phyloP scores from a whole-genome alignment of 2,113 vertebrate species.

The Emydocephalus ijimae region DNA sequence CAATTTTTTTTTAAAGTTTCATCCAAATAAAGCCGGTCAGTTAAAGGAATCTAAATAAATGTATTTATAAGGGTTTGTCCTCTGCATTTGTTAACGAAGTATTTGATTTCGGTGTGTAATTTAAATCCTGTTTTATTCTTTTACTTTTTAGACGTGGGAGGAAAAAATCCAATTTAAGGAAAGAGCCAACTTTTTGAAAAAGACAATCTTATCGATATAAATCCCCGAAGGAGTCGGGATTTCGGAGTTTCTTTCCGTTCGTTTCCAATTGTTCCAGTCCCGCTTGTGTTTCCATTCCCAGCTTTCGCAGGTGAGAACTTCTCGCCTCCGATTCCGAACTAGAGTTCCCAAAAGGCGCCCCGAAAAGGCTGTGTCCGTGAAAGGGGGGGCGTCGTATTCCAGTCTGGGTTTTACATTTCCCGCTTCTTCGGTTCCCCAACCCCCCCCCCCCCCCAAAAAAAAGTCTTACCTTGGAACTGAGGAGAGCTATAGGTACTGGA shows the following conservation, averaged over 20 bases:
- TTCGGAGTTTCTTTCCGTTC: background rate
- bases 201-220: background rate
- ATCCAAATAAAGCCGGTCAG: background rate
- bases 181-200: background rate
- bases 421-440: background rate
- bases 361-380: conserved; percentile 21
- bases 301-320: conserved; percentile 61
- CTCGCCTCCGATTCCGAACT: conserved; percentile 31
- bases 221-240: background rate
- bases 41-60: conserved; percentile 28
- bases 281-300: conserved; percentile 35
- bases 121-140: conserved; percentile 5
- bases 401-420: background rate
- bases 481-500: conserved; percentile 49
- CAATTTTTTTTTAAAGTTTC: background rate
- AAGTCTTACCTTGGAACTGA: conserved; percentile 61
- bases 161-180: background rate
- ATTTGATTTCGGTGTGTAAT: conserved; percentile 34
- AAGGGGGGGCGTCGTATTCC: background rate
- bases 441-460: background rate
- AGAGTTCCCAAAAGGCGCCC: conserved; percentile 25
- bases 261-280: background rate
- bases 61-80: conserved; percentile 39
- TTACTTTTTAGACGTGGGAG: background rate
- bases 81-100: conserved; percentile 24